These are phyloP conservation scores for Mimumesa dahlbomi DNA, from an alignment of 2,888 invertebrate genomes.

Conservation along the genomic window DNA sequence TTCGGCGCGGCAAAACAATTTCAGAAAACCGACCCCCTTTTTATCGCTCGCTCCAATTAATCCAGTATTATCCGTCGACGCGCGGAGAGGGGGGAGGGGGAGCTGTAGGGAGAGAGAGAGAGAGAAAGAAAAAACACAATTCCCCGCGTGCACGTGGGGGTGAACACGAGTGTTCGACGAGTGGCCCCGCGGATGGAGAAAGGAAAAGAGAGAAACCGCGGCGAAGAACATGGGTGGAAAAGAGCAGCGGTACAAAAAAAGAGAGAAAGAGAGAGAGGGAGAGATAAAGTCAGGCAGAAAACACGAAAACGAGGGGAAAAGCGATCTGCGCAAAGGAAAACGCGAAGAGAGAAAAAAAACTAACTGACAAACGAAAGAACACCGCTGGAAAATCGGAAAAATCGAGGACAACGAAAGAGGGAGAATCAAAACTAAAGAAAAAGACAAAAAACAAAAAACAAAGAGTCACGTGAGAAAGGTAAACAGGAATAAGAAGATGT, in stretches of 20 bases:
- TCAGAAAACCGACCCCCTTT: background rate
- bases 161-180: too few species aligned
- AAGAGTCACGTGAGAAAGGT: background rate
- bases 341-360: background rate
- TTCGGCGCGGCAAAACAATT: background rate
- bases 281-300: background rate
- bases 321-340: background rate
- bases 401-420: background rate
- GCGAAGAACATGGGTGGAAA: background rate
- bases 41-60: slow-evolving; percentile 16
- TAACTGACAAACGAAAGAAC: background rate
- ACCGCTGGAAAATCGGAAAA: background rate
- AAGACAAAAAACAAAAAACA: background rate
- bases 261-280: background rate
- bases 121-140: background rate
- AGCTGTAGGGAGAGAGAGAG: background rate
- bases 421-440: background rate
- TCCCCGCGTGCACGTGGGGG: background rate
- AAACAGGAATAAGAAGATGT: too few species aligned
- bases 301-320: background rate
- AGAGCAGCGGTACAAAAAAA: background rate
- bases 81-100: background rate
- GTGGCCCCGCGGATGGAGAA: background rate
- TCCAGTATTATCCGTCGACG: slow-evolving; percentile 8
- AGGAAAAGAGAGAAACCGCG: slow-evolving; percentile 5